phyloP scores from a whole-genome alignment of 1,140 invertebrate species.

The Drosophila repleta region DNA sequence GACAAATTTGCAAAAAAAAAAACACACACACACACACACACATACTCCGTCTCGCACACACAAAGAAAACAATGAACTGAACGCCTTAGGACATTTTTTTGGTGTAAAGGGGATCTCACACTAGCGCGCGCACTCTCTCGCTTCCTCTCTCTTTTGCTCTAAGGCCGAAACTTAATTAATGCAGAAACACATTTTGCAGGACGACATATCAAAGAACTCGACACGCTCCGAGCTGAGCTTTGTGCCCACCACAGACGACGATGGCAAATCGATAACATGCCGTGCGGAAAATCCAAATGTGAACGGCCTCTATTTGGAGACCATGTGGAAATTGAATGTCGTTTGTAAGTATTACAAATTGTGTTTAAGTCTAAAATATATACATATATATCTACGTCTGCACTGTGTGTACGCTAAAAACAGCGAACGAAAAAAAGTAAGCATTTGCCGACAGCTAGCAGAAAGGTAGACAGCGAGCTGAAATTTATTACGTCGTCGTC shows the following conservation, averaged over 20 bases:
- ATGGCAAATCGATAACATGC: conserved; percentile 93
- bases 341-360: conserved; percentile 91
- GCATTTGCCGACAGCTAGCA: conserved; percentile 70
- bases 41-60: no score
- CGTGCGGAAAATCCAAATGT: conserved; percentile 94
- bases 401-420: conserved; percentile 18
- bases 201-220: conserved; percentile 90
- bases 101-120: neutral
- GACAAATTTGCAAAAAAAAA: conserved; percentile 66
- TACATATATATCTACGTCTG: neutral
- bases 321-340: conserved; percentile 93
- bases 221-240: conserved; percentile 94
- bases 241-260: conserved; percentile 92
- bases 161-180: conserved; percentile 72
- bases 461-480: conserved; percentile 74
- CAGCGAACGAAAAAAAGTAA: conserved; percentile 28
- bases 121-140: neutral
- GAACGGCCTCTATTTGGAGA: conserved; percentile 91
- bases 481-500: conserved; percentile 77
- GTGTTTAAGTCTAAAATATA: conserved; percentile 73
- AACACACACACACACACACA: conserved; percentile 3
- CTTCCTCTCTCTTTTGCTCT: conserved; percentile 1
- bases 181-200: conserved; percentile 85
- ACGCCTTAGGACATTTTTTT: conserved; percentile 35
- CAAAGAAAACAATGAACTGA: conserved; percentile 19